Percentiles rank a stretch among this genome's conserved stretches.
Evolutionary conservation across 2,888 invertebrate species (phyloP).

Genomic region (Megastigmus dorsalis): DNA sequence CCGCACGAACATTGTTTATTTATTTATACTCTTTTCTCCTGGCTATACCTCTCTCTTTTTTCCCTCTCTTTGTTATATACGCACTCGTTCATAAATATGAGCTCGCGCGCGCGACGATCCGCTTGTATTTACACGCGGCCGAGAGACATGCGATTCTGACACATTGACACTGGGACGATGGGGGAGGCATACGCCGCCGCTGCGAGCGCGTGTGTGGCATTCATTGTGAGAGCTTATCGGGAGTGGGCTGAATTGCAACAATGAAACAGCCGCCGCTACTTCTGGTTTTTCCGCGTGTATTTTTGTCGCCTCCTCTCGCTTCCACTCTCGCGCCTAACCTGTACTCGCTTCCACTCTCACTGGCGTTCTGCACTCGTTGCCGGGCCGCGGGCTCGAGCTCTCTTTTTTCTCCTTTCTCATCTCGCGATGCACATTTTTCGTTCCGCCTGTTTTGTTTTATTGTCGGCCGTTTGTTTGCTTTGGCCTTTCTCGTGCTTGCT

Average conservation of each 20-base stretch:
- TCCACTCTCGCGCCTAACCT: too few relatives aligned
- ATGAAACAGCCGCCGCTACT: neutral
- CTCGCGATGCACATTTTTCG: too few relatives aligned
- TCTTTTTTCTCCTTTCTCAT: too few relatives aligned
- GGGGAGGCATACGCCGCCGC: too few relatives aligned
- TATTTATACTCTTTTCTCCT: too few relatives aligned
- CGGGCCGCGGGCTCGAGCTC: too few relatives aligned
- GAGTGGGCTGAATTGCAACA: slow-evolving; percentile 26
- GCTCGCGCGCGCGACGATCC: neutral
- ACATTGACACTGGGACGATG: slow-evolving; percentile 29
- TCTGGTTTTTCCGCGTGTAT: neutral
- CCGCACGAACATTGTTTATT: neutral
- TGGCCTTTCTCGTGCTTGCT: too few relatives aligned
- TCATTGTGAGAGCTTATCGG: slow-evolving; percentile 29
- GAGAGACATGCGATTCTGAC: slow-evolving; percentile 5
- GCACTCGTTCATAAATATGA: neutral
- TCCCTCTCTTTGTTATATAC: neutral
- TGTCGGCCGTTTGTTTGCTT: too few relatives aligned
- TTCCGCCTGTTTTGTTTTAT: too few relatives aligned
- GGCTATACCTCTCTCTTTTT: neutral
- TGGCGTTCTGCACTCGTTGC: too few relatives aligned
- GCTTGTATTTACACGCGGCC: neutral
- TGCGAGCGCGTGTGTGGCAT: slow-evolving; percentile 4
- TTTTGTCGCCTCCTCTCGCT: neutral
- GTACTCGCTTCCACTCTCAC: too few relatives aligned